Conservation (phyloP, 2,113 vertebrate species). For the Gallinago paraguaiae region DNA sequence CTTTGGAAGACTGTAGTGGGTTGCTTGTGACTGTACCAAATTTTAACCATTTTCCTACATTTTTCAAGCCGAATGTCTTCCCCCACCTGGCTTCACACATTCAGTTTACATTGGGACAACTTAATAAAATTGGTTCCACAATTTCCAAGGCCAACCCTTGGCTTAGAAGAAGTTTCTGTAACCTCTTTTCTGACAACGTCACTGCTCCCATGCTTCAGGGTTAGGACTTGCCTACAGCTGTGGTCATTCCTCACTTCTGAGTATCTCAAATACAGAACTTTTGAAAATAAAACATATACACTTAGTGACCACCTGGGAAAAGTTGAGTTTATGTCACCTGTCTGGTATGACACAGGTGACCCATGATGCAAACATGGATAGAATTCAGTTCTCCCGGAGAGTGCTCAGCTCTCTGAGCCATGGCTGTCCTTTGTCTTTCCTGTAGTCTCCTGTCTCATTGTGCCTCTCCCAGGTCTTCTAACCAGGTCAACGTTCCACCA, state of each 20-base stretch:
- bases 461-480: background rate
- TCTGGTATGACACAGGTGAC: background rate
- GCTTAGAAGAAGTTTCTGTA: background rate
- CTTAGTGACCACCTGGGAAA: background rate
- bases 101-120: background rate
- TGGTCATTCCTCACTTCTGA: background rate
- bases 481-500: background rate
- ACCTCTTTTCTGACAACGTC: background rate
- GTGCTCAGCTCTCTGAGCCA: background rate
- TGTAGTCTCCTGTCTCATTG: background rate
- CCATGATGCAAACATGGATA: background rate
- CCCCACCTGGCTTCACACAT: background rate
- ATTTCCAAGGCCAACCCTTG: background rate
- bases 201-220: background rate
- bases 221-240: background rate
- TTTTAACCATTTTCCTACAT: background rate
- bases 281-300: background rate
- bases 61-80: background rate
- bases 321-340: background rate
- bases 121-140: background rate
- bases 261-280: background rate
- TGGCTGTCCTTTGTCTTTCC: background rate
- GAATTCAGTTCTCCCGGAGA: background rate
- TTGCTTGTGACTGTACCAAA: background rate
- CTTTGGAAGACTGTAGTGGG: background rate